Evolutionary conservation across 2,797 vertebrate genomes (phyloP), one percentile per base, ranked within the genome.

Genomic region (Xyrichtys novacula): DNA sequence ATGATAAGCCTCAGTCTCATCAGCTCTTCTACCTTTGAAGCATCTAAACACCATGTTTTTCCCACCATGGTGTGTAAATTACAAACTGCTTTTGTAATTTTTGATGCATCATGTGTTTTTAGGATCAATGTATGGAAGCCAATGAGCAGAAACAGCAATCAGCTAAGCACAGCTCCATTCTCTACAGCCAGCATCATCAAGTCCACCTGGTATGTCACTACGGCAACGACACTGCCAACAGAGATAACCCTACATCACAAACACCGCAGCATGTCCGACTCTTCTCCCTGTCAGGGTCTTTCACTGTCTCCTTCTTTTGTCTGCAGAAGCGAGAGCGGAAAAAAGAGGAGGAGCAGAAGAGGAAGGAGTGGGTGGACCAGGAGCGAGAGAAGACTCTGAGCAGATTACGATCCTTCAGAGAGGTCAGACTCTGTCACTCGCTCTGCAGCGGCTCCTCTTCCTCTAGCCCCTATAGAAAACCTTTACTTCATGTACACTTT

Each of bases 371-470:
- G 96, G 93, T 98, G 81, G 95, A 95, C 86, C 91, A 92, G 67
- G 96, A 99, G 88, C 93, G 96, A 53, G 95, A 97, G 83, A 98
- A 96, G 89, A 97, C 98, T 2, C 93, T 99, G 80, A 95, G 92
- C 44, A 94, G 97, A 81, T 89, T 99, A 70, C 94, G 95, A 83
- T 92, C 94, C 40, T 99, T 96, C 90, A 96, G 95, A 90, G 95
- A 96, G 94, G 98, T 95, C 80, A 93, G 84, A 26, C 11, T 38
- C 59, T 26, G 43, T 57, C 60, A 47, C 43, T 25, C 46, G 44
- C 46, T 74, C 43, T 17, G 4, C 62, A 52, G 6, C 14, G 16
- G 5, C 3, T 4, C 36, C 36, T 10, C 40, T 11, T 4, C 49
- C 23, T 36, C 42, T 7, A 0, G 11, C 7, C 31, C 32, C 32